Evolutionary conservation across 2,113 vertebrate species (phyloP), one percentile per base, ranked within the genome.

Genomic region (Synchiropus splendidus): DNA sequence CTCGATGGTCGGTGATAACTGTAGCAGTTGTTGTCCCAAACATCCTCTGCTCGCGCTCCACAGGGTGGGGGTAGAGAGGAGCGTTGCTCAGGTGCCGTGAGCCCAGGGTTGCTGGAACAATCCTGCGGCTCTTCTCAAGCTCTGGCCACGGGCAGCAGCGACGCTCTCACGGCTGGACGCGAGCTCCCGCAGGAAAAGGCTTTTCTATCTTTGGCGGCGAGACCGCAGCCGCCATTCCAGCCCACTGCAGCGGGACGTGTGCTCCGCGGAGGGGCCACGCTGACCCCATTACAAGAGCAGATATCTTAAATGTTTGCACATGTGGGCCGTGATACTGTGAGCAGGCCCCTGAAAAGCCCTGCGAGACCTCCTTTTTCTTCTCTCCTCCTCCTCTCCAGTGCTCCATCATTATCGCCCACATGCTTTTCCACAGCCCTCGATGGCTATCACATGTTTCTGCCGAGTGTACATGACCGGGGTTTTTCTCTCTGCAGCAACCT

Each of bases 271-370:
- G 77, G 65, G 77, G 72, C 77, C 72, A 58, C 31, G 36, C 60
- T 72, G 77, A 79, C 79, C 77, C 74, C 70, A 70, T 79, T 81
- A 74, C 67, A 62, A 31, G 30, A 67, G 68, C 68, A 77, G 69
- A 72, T 72, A 69, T 74, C 73, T 75, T 83, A 83, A 83, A 78
- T 76, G 75, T 74, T 83, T 83, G 77, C 81, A 83, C 75, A 83
- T 83, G 81, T 82, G 79, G 75, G 64, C 64, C 36, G 43, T 44
- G 67, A 79, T 80, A 72, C 68, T 77, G 69, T 75, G 78, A 67
- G 67, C 77, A 77, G 72, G 67, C 70, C 65, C 67, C 65, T 61
- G 63, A 58, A 51, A 76, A 72, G 51, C 75, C 77, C 64, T 51
- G 9, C 8, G 61, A 72, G 72, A 75, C 69, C 60, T 42, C 64